Percentiles rank a stretch among this genome's conserved stretches.
These are phyloP conservation scores for Chaetogeoica ovagalla DNA, from an alignment of 2,888 invertebrate species.

Conservation along the genomic window DNA sequence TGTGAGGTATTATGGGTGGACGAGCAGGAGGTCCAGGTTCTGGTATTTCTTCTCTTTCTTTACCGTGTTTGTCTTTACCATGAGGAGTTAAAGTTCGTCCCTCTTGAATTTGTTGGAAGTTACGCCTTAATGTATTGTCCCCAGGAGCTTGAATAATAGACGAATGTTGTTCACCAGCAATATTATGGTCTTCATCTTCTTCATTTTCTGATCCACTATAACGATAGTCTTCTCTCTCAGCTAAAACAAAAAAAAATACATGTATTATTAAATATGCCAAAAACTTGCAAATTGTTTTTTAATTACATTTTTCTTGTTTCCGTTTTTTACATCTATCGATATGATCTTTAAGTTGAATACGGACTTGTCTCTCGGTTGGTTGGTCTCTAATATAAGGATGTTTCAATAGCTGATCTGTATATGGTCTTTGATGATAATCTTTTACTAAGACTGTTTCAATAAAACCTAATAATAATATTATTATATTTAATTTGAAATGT, in stretches of 20 bases:
- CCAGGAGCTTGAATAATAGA: constrained; percentile 89
- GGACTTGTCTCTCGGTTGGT: constrained; percentile 95
- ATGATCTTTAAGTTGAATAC: constrained; percentile 98
- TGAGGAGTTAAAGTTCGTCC: constrained; percentile 66
- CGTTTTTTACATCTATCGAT: constrained; percentile 96
- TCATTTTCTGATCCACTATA: constrained; percentile 98
- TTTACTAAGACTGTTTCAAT: constrained; percentile 98
- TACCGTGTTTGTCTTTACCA: constrained; percentile 59
- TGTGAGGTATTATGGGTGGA: constrained; percentile 81
- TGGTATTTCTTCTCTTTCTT: constrained; percentile 63
- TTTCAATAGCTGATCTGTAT: constrained; percentile 95
- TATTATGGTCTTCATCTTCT: constrained; percentile 90
- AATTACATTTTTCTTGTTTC: constrained; percentile 77
- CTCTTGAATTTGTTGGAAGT: constrained; percentile 94
- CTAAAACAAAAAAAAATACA: constrained; percentile 47
- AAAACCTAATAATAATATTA: constrained; percentile 66
- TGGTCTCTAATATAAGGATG: constrained; percentile 98
- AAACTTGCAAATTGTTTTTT: neutral
- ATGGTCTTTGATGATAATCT: constrained; percentile 98
- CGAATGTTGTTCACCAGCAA: constrained; percentile 86
- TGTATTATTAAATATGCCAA: neutral
- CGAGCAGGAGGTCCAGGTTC: constrained; percentile 87
- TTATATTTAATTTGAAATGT: neutral
- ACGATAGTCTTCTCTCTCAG: constrained; percentile 64
- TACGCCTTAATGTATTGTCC: constrained; percentile 92